phyloP scores from a whole-genome alignment of 2,113 vertebrate genomes.

The Pao palembangensis region DNA sequence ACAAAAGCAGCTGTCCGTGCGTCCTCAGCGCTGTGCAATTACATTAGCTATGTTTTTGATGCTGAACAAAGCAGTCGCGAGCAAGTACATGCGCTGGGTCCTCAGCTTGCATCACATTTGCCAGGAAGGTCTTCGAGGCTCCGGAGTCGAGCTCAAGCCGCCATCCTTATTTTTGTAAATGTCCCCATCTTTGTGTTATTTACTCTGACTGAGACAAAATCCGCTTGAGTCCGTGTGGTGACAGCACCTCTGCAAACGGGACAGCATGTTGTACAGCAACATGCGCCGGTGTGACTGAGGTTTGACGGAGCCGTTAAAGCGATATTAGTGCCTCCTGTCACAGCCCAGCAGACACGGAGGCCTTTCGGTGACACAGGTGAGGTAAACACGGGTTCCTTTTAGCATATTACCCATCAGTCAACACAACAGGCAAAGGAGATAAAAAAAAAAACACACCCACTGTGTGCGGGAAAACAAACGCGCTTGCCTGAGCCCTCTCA shows the following conservation, averaged over 20 bases:
- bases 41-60: no score
- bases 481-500: conserved; percentile 37
- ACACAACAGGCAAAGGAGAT: conserved; percentile 58
- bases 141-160: neutral
- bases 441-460: conserved; percentile 64
- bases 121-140: no score
- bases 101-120: no score
- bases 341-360: conserved; percentile 47
- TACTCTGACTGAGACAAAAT: neutral
- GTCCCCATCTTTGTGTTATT: no score
- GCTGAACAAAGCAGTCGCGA: no score
- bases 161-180: neutral
- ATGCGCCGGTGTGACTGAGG: conserved; percentile 59
- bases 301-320: conserved; percentile 65
- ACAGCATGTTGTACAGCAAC: conserved; percentile 35
- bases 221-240: conserved; percentile 46
- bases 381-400: conserved; percentile 67
- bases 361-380: conserved; percentile 59
- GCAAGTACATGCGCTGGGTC: no score
- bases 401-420: conserved; percentile 71
- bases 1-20: neutral
- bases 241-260: conserved; percentile 38
- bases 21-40: no score
- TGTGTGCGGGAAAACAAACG: conserved; percentile 51
- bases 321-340: conserved; percentile 56